Evolutionary conservation across 2,797 vertebrate genomes (phyloP), one percentile per base, ranked within the genome.

Genomic region (Bovichtus diacanthus): DNA sequence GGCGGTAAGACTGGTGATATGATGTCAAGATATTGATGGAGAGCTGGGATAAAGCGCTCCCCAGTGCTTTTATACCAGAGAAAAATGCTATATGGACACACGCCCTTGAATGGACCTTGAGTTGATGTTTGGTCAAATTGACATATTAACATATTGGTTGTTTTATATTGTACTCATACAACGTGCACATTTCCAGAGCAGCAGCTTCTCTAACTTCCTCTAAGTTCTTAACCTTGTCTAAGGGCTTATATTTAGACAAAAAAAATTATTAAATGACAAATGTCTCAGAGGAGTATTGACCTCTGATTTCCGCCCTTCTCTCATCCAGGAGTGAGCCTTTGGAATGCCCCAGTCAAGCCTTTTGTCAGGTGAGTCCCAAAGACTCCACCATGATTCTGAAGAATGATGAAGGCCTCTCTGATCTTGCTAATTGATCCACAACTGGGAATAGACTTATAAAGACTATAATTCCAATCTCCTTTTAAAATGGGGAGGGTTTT

Each of bases 341-440:
- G 6, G 0, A 83, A 47, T 44, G 75, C 84, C 87, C 93, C 83
- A 87, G 87, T 83, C 74, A 72, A 54, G 34, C 31, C 41, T 34
- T 18, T 53, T 76, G 51, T 68, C n/a, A 56, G 74, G 46, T 46
- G 61, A 63, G 39, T 83, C 78, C 62, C 31, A 6, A 34, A 62
- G 46, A 84, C 80, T 89, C 51, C 81, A 71, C 87, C 55, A 36
- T 46, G 36, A 27, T 59, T 75, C 90, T 67, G 78, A 53, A 55
- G 86, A 68, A 79, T 82, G 84, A 94, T 90, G 90, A 88, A 12
- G 38, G 75, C 41, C 34, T 67, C 70, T 91, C 81, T 92, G 88
- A 95, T 94, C 80, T 87, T 61, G 39, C 77, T 90, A 88, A 93
- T 76, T 94, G 83, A 88, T 75, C 54, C 41, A 76, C 70, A 49